Base-by-base conservation (phyloP, 2,888 invertebrate genomes). In the Chrysolina haemoptera region DNA sequence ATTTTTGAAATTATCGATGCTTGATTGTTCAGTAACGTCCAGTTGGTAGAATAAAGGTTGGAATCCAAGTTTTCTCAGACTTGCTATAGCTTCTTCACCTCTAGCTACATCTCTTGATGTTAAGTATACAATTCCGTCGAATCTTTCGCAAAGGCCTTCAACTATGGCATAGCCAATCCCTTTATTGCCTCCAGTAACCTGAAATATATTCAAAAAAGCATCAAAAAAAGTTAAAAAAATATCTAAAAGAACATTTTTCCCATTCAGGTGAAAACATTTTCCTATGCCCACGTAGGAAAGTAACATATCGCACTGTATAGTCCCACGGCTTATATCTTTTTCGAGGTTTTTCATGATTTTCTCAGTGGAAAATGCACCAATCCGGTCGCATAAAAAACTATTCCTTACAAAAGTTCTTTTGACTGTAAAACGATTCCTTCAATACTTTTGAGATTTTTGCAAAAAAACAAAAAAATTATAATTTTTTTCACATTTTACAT, bases 131-230 rank as follows among this genome's bases (percentile, higher is more conserved):
- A 88, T 88, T 9, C 94, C 95, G 65, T 92, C 84, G 84, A 91
- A 94, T 84, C 90, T 90, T 79, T 90, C 87, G 81, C 93, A 93
- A 27, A 94, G 86, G 18, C 90, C 91, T 87, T 92, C 92, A 0
- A 93, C 93, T 64, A 93, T 90, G 0, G 90, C 91, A 80, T 89
- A 92, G 12, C 94, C 94, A 71, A 94, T 90, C 0, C 94, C 94
- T 87, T 93, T 94, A 84, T 93, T 94, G 16, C 91, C 88, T 14
- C 94, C 94, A 2, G 94, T 94, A 10, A 94, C 93, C 89, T 89
- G 14, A 73, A 80, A 46, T 46, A 46, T 2, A 14, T 4, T 3
- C 14, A 0, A 46, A 14, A 6, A n/a, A 46, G 14, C n/a, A 35
- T 8, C 46, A 8, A 46, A 46, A 46, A 46, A 46, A 46, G 1